Percentiles rank a stretch among this genome's conserved stretches.
These are phyloP conservation scores for Diplazon laetatorius DNA, from an alignment of 2,888 invertebrate species.

Conservation along the genomic window DNA sequence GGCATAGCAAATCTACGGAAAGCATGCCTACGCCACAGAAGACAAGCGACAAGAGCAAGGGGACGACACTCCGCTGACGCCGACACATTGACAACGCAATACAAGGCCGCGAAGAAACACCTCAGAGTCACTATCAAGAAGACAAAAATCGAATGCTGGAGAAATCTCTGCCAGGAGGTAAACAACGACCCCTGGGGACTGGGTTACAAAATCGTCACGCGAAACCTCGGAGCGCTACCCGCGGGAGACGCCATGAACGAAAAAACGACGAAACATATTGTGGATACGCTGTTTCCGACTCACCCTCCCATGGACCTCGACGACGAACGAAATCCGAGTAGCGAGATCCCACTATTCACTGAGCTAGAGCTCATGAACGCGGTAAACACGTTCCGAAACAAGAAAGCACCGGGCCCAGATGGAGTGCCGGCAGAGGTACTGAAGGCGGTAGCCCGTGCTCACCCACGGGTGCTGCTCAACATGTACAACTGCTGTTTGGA, in stretches of 20 bases:
- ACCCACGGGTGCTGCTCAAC: not conserved
- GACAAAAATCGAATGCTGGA: constrained; percentile 64
- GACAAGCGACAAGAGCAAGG: constrained; percentile 16
- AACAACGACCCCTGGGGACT: constrained; percentile 66
- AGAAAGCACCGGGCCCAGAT: not conserved
- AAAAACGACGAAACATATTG: constrained; percentile 1
- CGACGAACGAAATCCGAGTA: not conserved
- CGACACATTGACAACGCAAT: not conserved
- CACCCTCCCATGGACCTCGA: not conserved
- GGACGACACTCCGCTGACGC: not conserved
- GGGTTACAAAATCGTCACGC: constrained; percentile 65
- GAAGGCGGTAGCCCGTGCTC: not conserved
- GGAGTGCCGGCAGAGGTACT: not conserved
- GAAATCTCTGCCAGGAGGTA: constrained; percentile 62
- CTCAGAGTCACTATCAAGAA: constrained; percentile 34
- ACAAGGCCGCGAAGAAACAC: constrained; percentile 37
- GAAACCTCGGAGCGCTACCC: constrained; percentile 28
- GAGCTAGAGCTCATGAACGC: not conserved
- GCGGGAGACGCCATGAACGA: constrained; percentile 6
- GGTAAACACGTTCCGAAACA: not conserved
- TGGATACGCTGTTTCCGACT: constrained; percentile 6
- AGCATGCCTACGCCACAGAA: constrained; percentile 19
- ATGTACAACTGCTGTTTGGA: not conserved
- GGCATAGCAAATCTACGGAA: constrained; percentile 28
- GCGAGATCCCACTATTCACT: no score